A percentile compares a stretch with the other conserved stretches of the same genome.
Evolutionary conservation across 2,113 vertebrate genomes (phyloP).

Genomic region (Burhinus bistriatus): DNA sequence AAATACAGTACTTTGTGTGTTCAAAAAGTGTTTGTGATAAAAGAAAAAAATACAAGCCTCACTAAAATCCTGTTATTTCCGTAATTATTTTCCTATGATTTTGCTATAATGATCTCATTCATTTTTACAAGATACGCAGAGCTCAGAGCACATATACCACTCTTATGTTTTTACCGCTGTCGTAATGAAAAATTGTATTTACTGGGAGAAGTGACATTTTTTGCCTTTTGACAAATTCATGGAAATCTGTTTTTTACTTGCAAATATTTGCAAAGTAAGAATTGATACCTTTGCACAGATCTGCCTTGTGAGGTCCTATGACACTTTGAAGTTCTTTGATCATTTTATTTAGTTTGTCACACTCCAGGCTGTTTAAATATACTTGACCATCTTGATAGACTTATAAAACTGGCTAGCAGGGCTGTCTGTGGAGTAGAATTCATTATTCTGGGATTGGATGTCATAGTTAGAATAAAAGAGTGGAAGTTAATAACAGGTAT

Average conservation of each 20-base stretch:
- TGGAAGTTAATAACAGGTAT: conserved; percentile 5
- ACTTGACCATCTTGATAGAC: conserved; percentile 10
- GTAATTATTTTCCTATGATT: background rate
- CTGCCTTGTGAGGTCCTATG: conserved; percentile 42
- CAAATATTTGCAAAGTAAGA: conserved; percentile 60
- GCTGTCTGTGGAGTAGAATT: conserved; percentile 32
- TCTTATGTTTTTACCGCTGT: background rate
- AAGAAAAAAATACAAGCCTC: background rate
- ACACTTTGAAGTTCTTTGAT: conserved; percentile 70
- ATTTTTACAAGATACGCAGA: background rate
- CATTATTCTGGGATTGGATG: background rate
- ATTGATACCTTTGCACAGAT: conserved; percentile 46
- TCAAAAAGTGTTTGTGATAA: background rate
- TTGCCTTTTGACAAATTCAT: conserved; percentile 60
- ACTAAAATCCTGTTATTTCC: background rate
- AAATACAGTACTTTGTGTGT: background rate
- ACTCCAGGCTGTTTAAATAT: conserved; percentile 31
- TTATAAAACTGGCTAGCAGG: conserved; percentile 12
- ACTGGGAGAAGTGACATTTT: conserved; percentile 2
- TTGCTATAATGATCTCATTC: background rate
- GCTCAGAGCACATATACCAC: background rate
- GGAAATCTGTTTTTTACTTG: conserved; percentile 58
- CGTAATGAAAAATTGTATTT: conserved; percentile 42
- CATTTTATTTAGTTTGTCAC: conserved; percentile 60
- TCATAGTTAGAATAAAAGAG: conserved; percentile 13